Evolutionary conservation across 2,888 invertebrate genomes (phyloP).

Genomic region (Watsonalla binaria): DNA sequence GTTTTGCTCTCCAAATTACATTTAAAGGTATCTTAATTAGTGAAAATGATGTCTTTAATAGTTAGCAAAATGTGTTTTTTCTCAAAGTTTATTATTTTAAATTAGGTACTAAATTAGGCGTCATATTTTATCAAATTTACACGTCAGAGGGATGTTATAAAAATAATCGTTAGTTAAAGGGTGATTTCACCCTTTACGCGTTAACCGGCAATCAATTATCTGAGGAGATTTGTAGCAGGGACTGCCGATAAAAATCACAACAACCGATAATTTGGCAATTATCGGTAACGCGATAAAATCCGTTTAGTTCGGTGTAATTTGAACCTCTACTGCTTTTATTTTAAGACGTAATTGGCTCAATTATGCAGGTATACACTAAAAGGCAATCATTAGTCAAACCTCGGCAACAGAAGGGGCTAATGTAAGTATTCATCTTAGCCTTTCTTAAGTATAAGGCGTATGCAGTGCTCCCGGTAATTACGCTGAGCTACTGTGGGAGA

Average conservation of each 20-base stretch:
- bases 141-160: conserved; percentile 38
- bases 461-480: too few relatives aligned
- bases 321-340: background rate
- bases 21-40: too few relatives aligned
- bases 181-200: conserved; percentile 37
- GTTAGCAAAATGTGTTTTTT: too few relatives aligned
- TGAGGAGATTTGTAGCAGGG: conserved; percentile 32
- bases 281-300: background rate
- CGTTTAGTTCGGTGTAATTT: background rate
- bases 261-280: background rate
- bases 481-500: too few relatives aligned
- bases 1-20: too few relatives aligned
- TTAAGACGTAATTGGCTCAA: background rate
- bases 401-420: background rate
- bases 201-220: conserved; percentile 61
- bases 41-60: too few relatives aligned
- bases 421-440: background rate
- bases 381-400: background rate
- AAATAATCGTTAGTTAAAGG: conserved; percentile 18
- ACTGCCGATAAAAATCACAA: conserved; percentile 27
- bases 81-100: too few relatives aligned
- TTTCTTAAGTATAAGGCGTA: too few relatives aligned
- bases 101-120: conserved; percentile 4
- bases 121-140: conserved; percentile 65
- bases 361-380: background rate